Base-by-base conservation (phyloP, 2,797 vertebrate species). In the Mormyrus hasselquistii region DNA sequence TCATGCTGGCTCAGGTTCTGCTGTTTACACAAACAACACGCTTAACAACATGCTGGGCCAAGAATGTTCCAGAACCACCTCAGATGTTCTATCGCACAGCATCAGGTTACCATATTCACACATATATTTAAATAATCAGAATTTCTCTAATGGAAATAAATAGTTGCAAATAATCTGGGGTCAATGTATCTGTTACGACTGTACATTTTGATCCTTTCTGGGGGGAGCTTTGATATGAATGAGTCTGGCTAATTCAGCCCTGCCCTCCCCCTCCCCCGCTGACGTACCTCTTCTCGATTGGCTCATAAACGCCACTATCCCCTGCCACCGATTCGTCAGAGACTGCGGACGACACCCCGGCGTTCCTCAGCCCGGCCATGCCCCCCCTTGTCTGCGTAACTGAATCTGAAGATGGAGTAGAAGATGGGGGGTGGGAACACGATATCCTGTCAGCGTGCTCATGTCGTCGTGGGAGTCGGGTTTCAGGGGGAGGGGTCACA, bases 321-420 rank as follows among this genome's bases (percentile, higher is more conserved):
- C 98, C 98, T 0, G 98, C 98, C 82, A 99, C 98, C 0, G 98
- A 99, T 91, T 99, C 98, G 19, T 99, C 98, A 0, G 98, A 99
- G 90, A 99, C 97, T 0, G 98, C 98, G 0, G 98, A 98, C 0
- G 97, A 97, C 90, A 99, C 98, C 10, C 98, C 97, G 0, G 95
- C 96, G 92, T 97, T 97, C 92, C 97, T 98, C 65, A 95, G 93
- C 2, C 92, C 93, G 0, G 93, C 92, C 89, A 92, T 94, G 0
- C 91, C 10, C 52, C 88, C 95, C 92, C 90, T 94, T 90, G 91
- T 91, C 91, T 94, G 94, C 0, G 91, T 91, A 55, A 93, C 89
- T 0, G 91, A 93, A 62, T 94, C 94, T 95, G 52, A 57, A 92
- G 52, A 55, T 85, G 62, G 47, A 0, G 83, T 50, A 62, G 7